Percentiles rank a stretch among this genome's conserved stretches.
Conservation (phyloP, 2,113 vertebrate species). For the Vidua macroura region DNA sequence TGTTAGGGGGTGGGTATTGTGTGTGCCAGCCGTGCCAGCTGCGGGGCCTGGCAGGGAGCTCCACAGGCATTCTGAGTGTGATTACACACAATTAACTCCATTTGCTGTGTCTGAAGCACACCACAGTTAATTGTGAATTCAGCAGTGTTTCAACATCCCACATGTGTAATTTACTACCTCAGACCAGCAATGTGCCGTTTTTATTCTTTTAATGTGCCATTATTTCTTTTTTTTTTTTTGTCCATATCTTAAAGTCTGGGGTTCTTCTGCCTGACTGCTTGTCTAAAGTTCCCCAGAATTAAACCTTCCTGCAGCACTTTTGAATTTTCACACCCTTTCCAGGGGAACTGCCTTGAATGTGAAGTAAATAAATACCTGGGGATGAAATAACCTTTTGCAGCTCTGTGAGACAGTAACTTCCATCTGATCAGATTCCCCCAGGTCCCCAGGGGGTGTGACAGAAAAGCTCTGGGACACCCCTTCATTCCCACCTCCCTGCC, state of each 20-base stretch:
- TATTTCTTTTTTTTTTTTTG: neutral
- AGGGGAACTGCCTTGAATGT: neutral
- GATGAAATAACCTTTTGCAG: neutral
- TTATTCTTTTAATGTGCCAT: neutral
- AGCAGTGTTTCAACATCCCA: neutral
- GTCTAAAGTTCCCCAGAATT: neutral
- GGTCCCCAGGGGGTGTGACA: neutral
- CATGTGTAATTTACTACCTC: neutral
- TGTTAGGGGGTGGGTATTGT: accelerated
- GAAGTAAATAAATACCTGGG: neutral
- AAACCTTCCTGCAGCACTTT: neutral
- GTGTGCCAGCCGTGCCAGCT: neutral
- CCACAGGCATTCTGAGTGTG: neutral
- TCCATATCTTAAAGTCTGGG: neutral
- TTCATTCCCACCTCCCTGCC: accelerated
- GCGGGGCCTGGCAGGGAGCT: neutral
- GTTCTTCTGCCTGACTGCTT: neutral
- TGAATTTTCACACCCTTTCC: neutral
- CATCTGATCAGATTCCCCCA: no score
- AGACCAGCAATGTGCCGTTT: neutral
- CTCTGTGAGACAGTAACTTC: no score
- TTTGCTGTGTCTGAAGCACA: neutral
- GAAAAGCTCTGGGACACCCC: accelerated
- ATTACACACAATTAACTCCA: neutral
- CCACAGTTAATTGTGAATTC: neutral